These are phyloP conservation scores for Mesoclemmys tuberculata DNA, from an alignment of 2,113 vertebrate genomes.

Conservation along the genomic window DNA sequence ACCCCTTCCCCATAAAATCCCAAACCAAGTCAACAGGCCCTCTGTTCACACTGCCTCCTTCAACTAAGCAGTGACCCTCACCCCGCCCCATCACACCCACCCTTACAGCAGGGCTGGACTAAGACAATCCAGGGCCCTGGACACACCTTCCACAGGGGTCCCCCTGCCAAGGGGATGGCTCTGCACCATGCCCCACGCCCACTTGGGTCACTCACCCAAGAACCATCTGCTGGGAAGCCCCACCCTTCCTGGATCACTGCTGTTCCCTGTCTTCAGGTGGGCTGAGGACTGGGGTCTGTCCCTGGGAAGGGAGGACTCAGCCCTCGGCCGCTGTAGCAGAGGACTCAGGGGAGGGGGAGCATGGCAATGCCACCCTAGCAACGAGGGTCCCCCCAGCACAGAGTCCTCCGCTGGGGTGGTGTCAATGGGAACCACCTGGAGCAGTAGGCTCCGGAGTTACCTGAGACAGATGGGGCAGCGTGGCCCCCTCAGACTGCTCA, in stretches of 20 bases:
- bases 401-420: not conserved
- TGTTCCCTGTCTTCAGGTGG: not conserved
- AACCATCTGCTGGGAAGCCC: not conserved
- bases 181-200: not conserved
- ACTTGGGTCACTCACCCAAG: not conserved
- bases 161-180: not conserved
- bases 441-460: not conserved
- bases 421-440: fast-evolving
- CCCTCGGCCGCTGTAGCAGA: not conserved
- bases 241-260: not conserved
- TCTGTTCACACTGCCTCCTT: not conserved
- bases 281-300: not conserved
- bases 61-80: not conserved
- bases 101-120: not conserved
- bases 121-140: not conserved
- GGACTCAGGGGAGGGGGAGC: not conserved
- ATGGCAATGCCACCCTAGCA: not conserved
- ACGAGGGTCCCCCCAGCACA: not conserved
- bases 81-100: not conserved
- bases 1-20: not conserved
- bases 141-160: not conserved
- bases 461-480: too few species aligned
- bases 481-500: too few species aligned
- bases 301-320: not conserved
- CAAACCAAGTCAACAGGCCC: not conserved